phyloP scores from a whole-genome alignment of 53 echinoderm and acorn worm species.

The Henricia sp. region DNA sequence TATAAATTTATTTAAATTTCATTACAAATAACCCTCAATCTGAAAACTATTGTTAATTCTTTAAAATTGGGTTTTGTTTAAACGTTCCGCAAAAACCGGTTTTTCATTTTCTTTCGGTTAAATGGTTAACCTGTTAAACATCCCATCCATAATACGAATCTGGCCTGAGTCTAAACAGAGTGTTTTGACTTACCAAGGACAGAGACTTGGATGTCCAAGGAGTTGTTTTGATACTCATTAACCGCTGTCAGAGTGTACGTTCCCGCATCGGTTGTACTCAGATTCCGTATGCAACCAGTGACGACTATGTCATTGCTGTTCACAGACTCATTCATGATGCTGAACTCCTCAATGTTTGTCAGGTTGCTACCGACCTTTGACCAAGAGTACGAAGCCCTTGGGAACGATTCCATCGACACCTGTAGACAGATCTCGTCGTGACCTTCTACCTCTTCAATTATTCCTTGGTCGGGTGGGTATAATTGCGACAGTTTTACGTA shows the following conservation, averaged over 20 bases:
- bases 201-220: not conserved
- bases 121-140: no score
- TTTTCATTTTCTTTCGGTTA: no score
- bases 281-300: conserved; percentile 16
- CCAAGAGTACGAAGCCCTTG: conserved; percentile 1
- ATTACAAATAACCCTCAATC: no score
- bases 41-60: no score
- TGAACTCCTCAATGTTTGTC: not conserved
- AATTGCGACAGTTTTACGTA: no score
- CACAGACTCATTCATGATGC: not conserved
- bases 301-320: not conserved
- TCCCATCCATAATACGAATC: no score
- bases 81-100: no score
- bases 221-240: conserved; percentile 40
- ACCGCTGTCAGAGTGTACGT: conserved; percentile 30
- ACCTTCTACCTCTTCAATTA: conserved; percentile 6
- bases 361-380: conserved; percentile 6
- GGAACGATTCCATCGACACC: conserved; percentile 2
- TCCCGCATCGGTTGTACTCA: conserved; percentile 38
- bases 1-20: no score
- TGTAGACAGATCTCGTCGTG: not conserved
- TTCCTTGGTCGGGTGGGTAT: not conserved
- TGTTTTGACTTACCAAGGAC: conserved; percentile 51
- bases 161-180: no score
- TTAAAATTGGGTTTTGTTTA: no score